These are phyloP conservation scores for Gymnocheta viridis DNA, from an alignment of 2,888 invertebrate species.

Conservation along the genomic window DNA sequence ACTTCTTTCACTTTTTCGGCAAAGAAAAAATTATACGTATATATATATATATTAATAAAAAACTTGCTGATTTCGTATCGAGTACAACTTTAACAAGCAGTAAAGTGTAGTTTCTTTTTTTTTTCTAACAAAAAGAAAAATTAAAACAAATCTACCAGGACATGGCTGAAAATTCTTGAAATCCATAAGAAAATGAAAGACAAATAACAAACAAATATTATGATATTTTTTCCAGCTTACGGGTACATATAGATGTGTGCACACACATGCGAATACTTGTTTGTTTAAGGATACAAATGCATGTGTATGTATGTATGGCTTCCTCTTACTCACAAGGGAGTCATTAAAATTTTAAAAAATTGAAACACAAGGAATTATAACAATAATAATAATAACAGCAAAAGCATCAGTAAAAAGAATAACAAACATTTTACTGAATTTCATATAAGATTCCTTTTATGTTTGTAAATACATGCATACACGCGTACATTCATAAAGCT, in stretches of 20 bases:
- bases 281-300: not conserved
- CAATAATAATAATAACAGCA: slow-evolving; percentile 72
- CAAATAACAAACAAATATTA: slow-evolving; percentile 61
- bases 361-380: slow-evolving; percentile 72
- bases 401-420: slow-evolving; percentile 62
- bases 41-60: too few species aligned
- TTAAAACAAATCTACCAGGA: slow-evolving; percentile 31
- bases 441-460: slow-evolving; percentile 28
- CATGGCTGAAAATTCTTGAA: slow-evolving; percentile 1
- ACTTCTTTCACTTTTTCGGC: not conserved
- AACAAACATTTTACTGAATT: slow-evolving; percentile 19
- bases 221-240: slow-evolving; percentile 42
- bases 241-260: slow-evolving; percentile 14
- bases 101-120: slow-evolving; percentile 18
- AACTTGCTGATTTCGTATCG: slow-evolving; percentile 46
- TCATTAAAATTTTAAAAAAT: slow-evolving; percentile 73
- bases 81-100: slow-evolving; percentile 58
- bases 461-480: not conserved
- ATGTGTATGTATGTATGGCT: not conserved
- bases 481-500: not conserved
- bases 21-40: slow-evolving; percentile 22
- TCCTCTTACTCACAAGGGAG: slow-evolving; percentile 68
- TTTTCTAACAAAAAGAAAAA: not conserved
- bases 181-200: slow-evolving; percentile 59
- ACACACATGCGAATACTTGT: slow-evolving; percentile 11